Evolutionary conservation across 2,888 invertebrate species (phyloP), one percentile per base, ranked within the genome.

Genomic region (Acanthosepion pharaonis): DNA sequence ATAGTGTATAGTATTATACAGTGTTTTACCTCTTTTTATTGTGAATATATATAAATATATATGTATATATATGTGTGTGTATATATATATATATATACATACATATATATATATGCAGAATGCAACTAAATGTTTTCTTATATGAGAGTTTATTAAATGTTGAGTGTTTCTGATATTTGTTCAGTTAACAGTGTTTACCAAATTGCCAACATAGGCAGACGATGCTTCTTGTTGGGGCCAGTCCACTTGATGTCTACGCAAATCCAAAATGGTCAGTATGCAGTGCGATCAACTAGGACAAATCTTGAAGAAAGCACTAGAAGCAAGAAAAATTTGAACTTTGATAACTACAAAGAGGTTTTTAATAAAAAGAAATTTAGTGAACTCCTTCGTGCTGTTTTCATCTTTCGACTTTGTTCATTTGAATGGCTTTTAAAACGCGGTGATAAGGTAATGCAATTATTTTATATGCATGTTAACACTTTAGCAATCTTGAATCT

Each of bases 401-500:
- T 96, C 33, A 96, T 97, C 6, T 96, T 97, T 59, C 95, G 95
- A 55, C 91, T 96, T 51, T 97, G 97, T 94, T 96, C 96, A 2
- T 95, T 96, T 94, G 95, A 96, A 28, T 91, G 93, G 15, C 78
- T 97, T 9, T 96, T 97, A 0, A 94, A 95, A n/a, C 95, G 96
- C 94, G 96, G 96, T 93, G 94, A 95, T 49, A 95, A 95, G 96
- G 97, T 96, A 94, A 95, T 15, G 42, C n/a, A 23, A 49, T 49
- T 18, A 20, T 93, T 11, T 49, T 51, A 53, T 53, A 93, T 93
- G 28, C 3, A 42, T 2, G 3, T 42, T 42, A 42, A 2, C 42
- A 42, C 42, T 42, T 42, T 42, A 2, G 42, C 42, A 42, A 42
- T 42, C 42, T 42, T 42, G 42, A 2, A 42, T 42, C 42, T 42